Evolutionary conservation across 2,888 invertebrate species (phyloP).

Genomic region (Leucozona laternaria): DNA sequence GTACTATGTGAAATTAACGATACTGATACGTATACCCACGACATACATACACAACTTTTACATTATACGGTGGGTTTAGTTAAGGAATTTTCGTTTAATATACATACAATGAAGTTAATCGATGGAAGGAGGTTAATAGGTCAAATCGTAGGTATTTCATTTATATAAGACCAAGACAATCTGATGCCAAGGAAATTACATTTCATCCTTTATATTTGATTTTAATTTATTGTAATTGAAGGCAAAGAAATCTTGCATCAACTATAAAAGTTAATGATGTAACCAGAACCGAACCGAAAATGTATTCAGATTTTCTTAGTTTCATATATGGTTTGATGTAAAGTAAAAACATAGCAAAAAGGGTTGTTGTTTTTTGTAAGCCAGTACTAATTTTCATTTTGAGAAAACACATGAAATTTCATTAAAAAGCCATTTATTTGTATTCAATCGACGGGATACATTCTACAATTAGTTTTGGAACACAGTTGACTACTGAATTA

Average conservation of each 20-base stretch:
- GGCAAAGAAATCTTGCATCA: not conserved
- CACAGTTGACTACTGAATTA: no score
- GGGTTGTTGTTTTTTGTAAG: no score
- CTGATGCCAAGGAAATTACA: not conserved
- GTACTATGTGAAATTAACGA: not conserved
- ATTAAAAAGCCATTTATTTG: no score
- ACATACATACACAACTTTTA: not conserved
- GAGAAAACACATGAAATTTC: no score
- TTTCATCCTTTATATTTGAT: not conserved
- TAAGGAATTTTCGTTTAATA: not conserved
- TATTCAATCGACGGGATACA: no score
- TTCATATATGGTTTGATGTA: no score
- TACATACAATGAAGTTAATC: not conserved
- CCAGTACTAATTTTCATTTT: no score
- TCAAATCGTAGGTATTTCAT: no score
- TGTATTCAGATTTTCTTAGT: no score
- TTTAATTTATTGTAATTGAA: not conserved
- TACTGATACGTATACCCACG: not conserved
- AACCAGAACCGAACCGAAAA: not conserved
- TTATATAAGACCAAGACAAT: not conserved
- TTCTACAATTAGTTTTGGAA: no score
- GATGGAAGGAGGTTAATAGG: slow-evolving; percentile 1
- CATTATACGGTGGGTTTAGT: not conserved
- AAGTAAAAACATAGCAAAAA: no score
- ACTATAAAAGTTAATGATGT: not conserved